A percentile compares a stretch with the other conserved stretches of the same genome.
These are phyloP conservation scores for Wasmannia auropunctata DNA, from an alignment of 1,140 invertebrate genomes.

Conservation along the genomic window DNA sequence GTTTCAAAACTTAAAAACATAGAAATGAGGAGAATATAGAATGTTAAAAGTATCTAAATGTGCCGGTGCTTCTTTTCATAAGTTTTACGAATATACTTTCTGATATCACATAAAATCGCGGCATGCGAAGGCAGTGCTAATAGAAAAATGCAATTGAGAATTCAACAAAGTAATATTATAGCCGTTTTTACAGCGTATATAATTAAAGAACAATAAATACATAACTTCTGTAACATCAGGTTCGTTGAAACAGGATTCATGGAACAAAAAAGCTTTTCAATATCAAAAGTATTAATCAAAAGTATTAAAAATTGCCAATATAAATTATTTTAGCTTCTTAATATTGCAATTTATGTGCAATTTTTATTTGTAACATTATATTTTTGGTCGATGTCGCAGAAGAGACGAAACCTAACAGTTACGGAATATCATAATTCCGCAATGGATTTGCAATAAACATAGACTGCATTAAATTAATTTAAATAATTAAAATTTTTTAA, in stretches of 20 bases:
- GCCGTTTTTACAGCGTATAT: slow-evolving; percentile 4
- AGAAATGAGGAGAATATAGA: slow-evolving; percentile 17
- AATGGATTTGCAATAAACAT: background rate
- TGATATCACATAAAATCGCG: slow-evolving; percentile 59
- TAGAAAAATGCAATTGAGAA: slow-evolving; percentile 52
- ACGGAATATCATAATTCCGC: background rate
- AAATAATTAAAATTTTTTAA: background rate
- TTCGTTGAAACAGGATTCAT: background rate
- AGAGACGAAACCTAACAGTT: background rate
- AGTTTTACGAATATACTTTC: slow-evolving; percentile 15
- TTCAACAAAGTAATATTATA: slow-evolving; percentile 1
- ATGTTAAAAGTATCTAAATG: slow-evolving; percentile 20
- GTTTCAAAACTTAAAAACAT: background rate
- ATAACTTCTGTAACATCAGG: background rate
- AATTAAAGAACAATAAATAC: slow-evolving; percentile 42
- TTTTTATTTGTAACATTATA: slow-evolving; percentile 26
- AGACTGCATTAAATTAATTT: background rate
- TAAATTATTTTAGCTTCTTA: slow-evolving; percentile 25
- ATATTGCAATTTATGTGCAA: background rate
- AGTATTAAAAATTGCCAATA: background rate
- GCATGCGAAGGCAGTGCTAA: slow-evolving; percentile 63
- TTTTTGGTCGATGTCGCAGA: slow-evolving; percentile 38
- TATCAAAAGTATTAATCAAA: slow-evolving; percentile 11
- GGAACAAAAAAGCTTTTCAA: background rate
- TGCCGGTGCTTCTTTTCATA: slow-evolving; percentile 6